Percentiles rank a stretch among this genome's conserved stretches.
phyloP scores from a whole-genome alignment of 1,140 invertebrate genomes.

The Rhyzopertha dominica region DNA sequence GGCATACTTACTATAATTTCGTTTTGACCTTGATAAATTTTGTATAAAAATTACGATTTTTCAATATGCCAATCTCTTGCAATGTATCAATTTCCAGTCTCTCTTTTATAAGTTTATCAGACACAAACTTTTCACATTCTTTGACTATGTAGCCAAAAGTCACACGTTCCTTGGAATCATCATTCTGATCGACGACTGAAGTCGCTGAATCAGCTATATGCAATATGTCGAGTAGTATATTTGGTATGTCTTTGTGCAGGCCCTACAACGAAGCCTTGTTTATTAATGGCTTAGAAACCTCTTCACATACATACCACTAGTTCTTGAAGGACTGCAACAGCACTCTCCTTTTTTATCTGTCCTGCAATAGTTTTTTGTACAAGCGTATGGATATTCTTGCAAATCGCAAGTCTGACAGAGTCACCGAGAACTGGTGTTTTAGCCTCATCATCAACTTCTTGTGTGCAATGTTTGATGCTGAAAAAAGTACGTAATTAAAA shows the following conservation, averaged over 20 bases:
- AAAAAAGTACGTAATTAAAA: constrained; percentile 44
- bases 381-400: constrained; percentile 55
- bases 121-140: constrained; percentile 72
- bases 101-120: constrained; percentile 85
- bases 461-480: constrained; percentile 51
- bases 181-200: constrained; percentile 50
- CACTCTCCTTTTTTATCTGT: constrained; percentile 64
- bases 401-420: constrained; percentile 50
- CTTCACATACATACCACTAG: constrained; percentile 55
- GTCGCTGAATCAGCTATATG: constrained; percentile 71
- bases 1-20: constrained; percentile 86
- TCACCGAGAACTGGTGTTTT: constrained; percentile 52
- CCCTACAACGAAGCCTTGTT: constrained; percentile 44
- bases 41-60: constrained; percentile 86
- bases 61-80: constrained; percentile 87
- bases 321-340: constrained; percentile 61
- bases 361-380: constrained; percentile 65
- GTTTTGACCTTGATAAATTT: constrained; percentile 99
- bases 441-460: constrained; percentile 51
- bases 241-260: constrained; percentile 69
- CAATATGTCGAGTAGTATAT: constrained; percentile 72
- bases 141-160: constrained; percentile 74
- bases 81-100: constrained; percentile 89
- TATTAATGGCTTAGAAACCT: constrained; percentile 3
- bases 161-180: constrained; percentile 60